A percentile compares a stretch with the other conserved stretches of the same genome.
Conservation (phyloP, 2,797 vertebrate species). For the Sebastes variabilis region DNA sequence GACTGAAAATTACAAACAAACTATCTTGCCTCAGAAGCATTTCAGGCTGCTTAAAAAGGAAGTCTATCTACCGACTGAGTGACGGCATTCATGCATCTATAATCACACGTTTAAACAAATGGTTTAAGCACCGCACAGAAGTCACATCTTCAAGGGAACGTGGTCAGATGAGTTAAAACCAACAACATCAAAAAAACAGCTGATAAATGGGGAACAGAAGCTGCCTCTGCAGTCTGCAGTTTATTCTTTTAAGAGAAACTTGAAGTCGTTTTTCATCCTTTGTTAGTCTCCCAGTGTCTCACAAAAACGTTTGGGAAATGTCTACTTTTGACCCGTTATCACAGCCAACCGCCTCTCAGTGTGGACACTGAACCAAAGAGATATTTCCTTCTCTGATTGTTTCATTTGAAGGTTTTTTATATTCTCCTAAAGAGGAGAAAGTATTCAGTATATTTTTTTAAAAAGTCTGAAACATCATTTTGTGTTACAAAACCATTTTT, state of each 20-base stretch:
- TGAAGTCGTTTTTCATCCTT: neutral
- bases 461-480: neutral
- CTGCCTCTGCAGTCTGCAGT: neutral
- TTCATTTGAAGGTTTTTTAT: neutral
- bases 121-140: neutral
- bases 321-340: neutral
- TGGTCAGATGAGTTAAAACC: neutral
- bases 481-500: too few species aligned
- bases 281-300: neutral
- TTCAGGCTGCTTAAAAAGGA: slow-evolving; percentile 22
- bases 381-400: neutral
- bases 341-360: neutral
- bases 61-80: neutral
- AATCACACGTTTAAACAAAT: slow-evolving; percentile 22
- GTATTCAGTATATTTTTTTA: neutral
- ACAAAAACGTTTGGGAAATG: neutral
- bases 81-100: slow-evolving; percentile 14
- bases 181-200: neutral
- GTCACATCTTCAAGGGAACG: slow-evolving; percentile 1
- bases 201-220: neutral
- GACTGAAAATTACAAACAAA: slow-evolving; percentile 49
- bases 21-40: slow-evolving; percentile 29
- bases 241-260: neutral
- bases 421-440: neutral
- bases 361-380: neutral